Evolutionary conservation across 2,113 vertebrate species (phyloP), one percentile per base, ranked within the genome.

Genomic region (Saimiri boliviensis): DNA sequence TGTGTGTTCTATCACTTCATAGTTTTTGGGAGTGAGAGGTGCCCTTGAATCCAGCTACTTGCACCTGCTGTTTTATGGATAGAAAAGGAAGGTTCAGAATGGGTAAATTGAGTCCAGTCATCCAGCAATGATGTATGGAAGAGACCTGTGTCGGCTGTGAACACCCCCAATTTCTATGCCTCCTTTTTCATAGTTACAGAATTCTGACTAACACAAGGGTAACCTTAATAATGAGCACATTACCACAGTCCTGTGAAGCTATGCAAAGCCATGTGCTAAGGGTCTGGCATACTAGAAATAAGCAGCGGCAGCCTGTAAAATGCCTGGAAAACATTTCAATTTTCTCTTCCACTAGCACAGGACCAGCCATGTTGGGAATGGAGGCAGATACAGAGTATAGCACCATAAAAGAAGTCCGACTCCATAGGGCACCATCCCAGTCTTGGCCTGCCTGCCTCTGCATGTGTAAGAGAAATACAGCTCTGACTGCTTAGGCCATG

Each of bases 201-300:
- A n/a, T 54, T 8, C 40, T 32, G 52, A 37, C 19, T 2, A 7
- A 25, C 40, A 6, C 2, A 1, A 35, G 42, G 92, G 40, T 47
- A 94, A 73, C 96, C 96, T 91, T 86, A 71, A 35, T 49, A 94
- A 91, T 81, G 93, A 97, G 94, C 91, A 96, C 83, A 96, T 97
- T 97, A 27, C 95, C n/a, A 86, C 16, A 27, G 52, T 42, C 60
- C 70, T 70, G 4, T 10, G 88, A 14, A 27, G 45, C 45, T n/a
- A 0, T 3, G 11, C 11, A 19, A 7, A 23, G 40, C 17, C 81
- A 35, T 17, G 20, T 37, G 45, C 37, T 17, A 35, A 45, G 13
- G 27, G 45, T 58, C 60, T 56, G 35, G 79, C 54, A 37, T 68
- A 58, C 30, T 14, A 25, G 21, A 42, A 20, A 2, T 27, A 52